These are phyloP conservation scores for Mormyrus hasselquistii DNA, from an alignment of 2,797 vertebrate genomes.

Conservation along the genomic window DNA sequence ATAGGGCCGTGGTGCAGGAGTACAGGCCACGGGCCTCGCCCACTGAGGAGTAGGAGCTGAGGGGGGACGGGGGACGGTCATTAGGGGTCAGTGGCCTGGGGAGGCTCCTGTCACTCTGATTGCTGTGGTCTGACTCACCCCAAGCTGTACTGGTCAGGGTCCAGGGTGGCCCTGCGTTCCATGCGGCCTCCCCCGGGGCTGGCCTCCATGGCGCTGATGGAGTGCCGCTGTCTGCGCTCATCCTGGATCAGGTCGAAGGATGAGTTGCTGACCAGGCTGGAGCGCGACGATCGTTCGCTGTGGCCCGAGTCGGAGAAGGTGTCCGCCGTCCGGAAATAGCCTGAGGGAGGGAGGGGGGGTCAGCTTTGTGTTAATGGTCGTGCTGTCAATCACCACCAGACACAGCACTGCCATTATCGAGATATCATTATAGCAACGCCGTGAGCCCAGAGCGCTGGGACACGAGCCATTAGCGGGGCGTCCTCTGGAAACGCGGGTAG, in stretches of 20 bases:
- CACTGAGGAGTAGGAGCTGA: conserved; percentile 82
- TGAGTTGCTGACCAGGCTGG: conserved; percentile 95
- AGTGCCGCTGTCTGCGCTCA: conserved; percentile 82
- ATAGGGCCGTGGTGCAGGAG: conserved; percentile 75
- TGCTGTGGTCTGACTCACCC: conserved; percentile 60
- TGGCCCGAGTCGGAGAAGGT: conserved; percentile 92
- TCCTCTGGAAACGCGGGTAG: not conserved
- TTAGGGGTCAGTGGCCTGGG: not conserved
- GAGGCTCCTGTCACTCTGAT: too few species aligned
- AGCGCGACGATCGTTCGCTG: conserved; percentile 94
- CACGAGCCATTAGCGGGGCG: not conserved
- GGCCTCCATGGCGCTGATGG: conserved; percentile 75
- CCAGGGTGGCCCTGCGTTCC: conserved; percentile 78
- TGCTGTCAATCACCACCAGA: not conserved
- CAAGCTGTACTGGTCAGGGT: conserved; percentile 90
- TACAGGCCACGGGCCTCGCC: conserved; percentile 86
- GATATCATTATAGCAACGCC: not conserved
- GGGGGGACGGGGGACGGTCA: not conserved
- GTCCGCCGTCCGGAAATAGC: conserved; percentile 77
- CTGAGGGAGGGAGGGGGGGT: conserved; percentile 28
- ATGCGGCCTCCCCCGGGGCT: conserved; percentile 71
- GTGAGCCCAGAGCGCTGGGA: not conserved
- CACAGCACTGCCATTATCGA: not conserved
- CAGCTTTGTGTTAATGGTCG: not conserved
- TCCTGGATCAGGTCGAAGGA: conserved; percentile 91